phyloP scores from a whole-genome alignment of 2,113 vertebrate species.

The Malurus alboscapulatus region DNA sequence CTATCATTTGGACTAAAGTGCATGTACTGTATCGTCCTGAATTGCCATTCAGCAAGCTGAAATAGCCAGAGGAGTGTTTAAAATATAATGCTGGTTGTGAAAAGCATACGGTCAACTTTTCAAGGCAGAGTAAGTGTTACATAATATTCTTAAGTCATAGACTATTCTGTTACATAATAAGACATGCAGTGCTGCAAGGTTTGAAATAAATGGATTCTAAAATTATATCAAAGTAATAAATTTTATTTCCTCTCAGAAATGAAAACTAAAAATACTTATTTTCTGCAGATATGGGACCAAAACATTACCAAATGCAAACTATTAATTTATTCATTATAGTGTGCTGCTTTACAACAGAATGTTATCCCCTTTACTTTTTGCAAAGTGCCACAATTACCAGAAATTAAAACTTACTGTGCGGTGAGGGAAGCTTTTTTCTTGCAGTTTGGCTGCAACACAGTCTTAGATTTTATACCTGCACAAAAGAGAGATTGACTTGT shows the following conservation, averaged over 20 bases:
- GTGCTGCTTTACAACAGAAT: not conserved
- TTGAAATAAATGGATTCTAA: not conserved
- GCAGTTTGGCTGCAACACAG: conserved; percentile 71
- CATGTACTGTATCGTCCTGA: not conserved
- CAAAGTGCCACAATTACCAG: not conserved
- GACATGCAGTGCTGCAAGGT: not conserved
- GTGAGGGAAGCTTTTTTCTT: conserved; percentile 66
- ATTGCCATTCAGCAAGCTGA: not conserved
- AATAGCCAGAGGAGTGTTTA: not conserved
- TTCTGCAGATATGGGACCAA: not conserved
- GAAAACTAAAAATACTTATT: not conserved
- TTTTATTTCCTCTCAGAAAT: not conserved
- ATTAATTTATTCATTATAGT: not conserved
- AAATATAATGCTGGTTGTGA: not conserved
- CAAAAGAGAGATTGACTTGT: not conserved
- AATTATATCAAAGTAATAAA: not conserved
- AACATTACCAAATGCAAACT: not conserved
- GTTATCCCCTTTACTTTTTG: not conserved
- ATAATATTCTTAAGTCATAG: not conserved
- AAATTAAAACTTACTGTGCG: conserved; percentile 71
- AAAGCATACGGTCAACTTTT: not conserved
- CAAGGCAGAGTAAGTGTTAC: not conserved
- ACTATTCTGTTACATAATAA: not conserved
- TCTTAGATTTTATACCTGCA: conserved; percentile 80
- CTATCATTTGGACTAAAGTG: not conserved